Evolutionary conservation across 2,797 vertebrate species (phyloP).

Genomic region (Champsocephalus esox): DNA sequence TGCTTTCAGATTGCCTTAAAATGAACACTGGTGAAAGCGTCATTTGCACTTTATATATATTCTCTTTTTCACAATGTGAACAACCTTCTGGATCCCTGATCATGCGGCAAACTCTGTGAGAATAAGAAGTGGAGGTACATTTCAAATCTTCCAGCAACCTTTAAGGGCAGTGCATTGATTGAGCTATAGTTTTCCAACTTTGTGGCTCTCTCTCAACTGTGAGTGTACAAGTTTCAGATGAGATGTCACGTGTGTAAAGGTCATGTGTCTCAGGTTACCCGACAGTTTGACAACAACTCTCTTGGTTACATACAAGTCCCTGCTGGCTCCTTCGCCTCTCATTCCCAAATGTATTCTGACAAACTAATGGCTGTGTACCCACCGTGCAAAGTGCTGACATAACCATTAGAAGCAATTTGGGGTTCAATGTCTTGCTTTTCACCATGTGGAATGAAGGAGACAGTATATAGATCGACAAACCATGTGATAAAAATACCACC

Average conservation of each 20-base stretch:
- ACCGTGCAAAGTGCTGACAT: not conserved
- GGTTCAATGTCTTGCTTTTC: constrained; percentile 2
- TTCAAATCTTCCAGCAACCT: constrained; percentile 20
- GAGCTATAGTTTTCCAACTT: constrained; percentile 20
- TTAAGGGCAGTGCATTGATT: constrained; percentile 1
- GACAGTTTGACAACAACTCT: constrained; percentile 6
- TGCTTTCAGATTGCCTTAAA: constrained; percentile 39
- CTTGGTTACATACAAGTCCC: not conserved
- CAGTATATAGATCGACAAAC: constrained; percentile 17
- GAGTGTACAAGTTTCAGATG: constrained; percentile 9
- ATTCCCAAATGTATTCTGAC: not conserved
- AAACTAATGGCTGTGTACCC: not conserved
- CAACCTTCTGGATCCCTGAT: constrained; percentile 22
- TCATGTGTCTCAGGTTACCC: not conserved
- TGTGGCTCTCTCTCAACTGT: not conserved
- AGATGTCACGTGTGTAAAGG: constrained; percentile 13
- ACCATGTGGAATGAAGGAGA: not conserved
- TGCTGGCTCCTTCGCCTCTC: not conserved
- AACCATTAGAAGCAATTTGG: not conserved
- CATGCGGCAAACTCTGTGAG: constrained; percentile 14
- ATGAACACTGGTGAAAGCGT: constrained; percentile 48
- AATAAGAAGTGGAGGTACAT: constrained; percentile 7
- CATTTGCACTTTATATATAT: constrained; percentile 51
- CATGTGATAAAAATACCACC: constrained; percentile 10
- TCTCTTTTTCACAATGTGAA: constrained; percentile 18